Base-by-base conservation (phyloP, 2,888 invertebrate genomes). In the Halictus quadricinctus region DNA sequence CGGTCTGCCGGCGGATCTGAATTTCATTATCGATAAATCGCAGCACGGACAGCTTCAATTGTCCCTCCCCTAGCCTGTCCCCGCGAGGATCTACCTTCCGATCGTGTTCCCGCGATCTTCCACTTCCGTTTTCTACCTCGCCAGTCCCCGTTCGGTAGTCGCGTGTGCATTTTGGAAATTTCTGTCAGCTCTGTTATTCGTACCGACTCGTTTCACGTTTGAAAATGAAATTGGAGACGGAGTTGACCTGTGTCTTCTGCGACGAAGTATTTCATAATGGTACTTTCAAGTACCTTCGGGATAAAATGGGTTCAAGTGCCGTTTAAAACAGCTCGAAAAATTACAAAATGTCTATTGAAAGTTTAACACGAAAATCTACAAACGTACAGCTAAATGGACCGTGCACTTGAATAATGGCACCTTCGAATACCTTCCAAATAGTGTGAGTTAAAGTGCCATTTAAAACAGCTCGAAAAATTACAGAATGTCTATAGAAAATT, bases 21-120 rank as follows among this genome's bases (percentile, higher is more conserved):
- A 85, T 85, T 85, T 85, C 80, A 72, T 85, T 85, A 85, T 85
- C 80, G 85, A 85, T 80, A 85, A 85, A 85, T 85, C 85, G 74
- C 36, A 10, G 12, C 48, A 41, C 15, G 83, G 54, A 76, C 83
- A 46, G 82, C 72, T 83, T 46, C 54, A 48, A 83, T 73, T 76
- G 83, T 83, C 76, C 66, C 36, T 29, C n/a, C 43, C 54, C 76
- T 83, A 25, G 76, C 83, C 76, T 82, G 72, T 72, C 83, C 72
- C 72, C 76, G 36, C 83, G 41, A 54, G 70, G 25, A 78, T 54
- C 70, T 70, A 41, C 76, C 21, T 29, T 41, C 18, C 21, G 41
- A 43, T 7, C 41, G 48, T 50, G 25, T 72, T 78, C 21, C 70
- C 43, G 70, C 18, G 70, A 41, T 72, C 69, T 72, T 36, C 15